Conservation (phyloP, 2,888 invertebrate genomes). For the Agrenia bidenticulata region DNA sequence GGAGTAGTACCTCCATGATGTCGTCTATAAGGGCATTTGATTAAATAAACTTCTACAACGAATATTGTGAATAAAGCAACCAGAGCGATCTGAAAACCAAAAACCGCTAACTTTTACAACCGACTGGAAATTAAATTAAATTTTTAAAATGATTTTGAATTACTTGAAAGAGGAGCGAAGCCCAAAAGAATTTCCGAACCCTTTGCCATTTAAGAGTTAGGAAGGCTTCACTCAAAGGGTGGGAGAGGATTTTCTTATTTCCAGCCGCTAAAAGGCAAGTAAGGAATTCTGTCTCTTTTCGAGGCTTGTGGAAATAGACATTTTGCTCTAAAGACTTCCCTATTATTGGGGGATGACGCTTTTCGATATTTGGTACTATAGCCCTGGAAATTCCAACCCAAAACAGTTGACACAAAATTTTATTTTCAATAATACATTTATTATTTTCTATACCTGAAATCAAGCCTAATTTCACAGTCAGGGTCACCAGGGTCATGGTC, state of each 20-base stretch:
- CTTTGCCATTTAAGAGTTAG: slow-evolving; percentile 87
- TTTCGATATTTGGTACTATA: slow-evolving; percentile 20
- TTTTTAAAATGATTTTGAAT: slow-evolving; percentile 26
- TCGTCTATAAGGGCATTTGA: slow-evolving; percentile 36
- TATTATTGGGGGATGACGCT: not conserved
- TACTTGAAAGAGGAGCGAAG: slow-evolving; percentile 47
- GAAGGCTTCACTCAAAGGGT: slow-evolving; percentile 84
- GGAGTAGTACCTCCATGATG: not conserved
- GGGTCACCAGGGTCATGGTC: slow-evolving; percentile 84
- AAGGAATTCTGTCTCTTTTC: slow-evolving; percentile 73
- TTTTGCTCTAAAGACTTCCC: slow-evolving; percentile 6
- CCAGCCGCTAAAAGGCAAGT: slow-evolving; percentile 86
- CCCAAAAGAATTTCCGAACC: slow-evolving; percentile 76
- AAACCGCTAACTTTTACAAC: no score
- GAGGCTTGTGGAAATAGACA: slow-evolving; percentile 33
- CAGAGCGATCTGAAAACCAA: slow-evolving; percentile 54
- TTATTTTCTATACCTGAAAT: slow-evolving; percentile 57
- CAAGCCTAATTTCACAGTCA: slow-evolving; percentile 76
- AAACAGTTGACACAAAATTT: not conserved
- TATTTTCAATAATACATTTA: not conserved
- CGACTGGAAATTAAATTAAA: slow-evolving; percentile 12
- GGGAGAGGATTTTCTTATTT: slow-evolving; percentile 80
- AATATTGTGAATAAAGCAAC: slow-evolving; percentile 74
- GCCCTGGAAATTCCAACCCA: slow-evolving; percentile 5
- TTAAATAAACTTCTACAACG: slow-evolving; percentile 63